These are phyloP conservation scores for Sthenelais limicola DNA, from an alignment of 2,888 invertebrate species.

Conservation along the genomic window DNA sequence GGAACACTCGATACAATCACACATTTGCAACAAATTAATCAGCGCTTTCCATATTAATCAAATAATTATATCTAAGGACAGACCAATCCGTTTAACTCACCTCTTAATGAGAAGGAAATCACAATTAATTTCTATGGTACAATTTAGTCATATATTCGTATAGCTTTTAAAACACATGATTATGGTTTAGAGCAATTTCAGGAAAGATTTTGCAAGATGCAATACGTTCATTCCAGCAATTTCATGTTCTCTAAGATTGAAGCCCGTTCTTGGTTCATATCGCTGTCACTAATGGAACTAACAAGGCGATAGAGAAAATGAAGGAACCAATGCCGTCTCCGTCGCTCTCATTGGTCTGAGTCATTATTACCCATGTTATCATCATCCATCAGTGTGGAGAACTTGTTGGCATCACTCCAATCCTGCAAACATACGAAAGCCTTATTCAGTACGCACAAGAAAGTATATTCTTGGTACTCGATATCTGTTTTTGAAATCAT, in stretches of 20 bases:
- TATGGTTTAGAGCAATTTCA: too few species aligned
- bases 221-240: too few species aligned
- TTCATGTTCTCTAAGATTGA: too few species aligned
- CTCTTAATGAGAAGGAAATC: too few species aligned
- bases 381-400: constrained; percentile 61
- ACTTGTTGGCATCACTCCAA: constrained; percentile 66
- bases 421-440: constrained; percentile 57
- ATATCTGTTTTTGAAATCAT: too few species aligned
- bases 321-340: constrained; percentile 14
- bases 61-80: constrained; percentile 7
- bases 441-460: background rate
- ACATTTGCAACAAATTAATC: constrained; percentile 29
- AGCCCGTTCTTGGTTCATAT: constrained; percentile 22
- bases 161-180: too few species aligned
- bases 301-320: background rate
- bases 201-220: too few species aligned
- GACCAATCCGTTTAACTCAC: too few species aligned
- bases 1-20: constrained; percentile 16
- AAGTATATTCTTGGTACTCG: too few species aligned
- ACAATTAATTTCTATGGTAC: constrained; percentile 20
- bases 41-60: constrained; percentile 10
- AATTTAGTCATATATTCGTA: too few species aligned
- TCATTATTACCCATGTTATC: constrained; percentile 33
- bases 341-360: constrained; percentile 28
- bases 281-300: constrained; percentile 28